phyloP scores from a whole-genome alignment of 2,113 vertebrate species.

The human (Homo sapiens) region GRCh38 chr12:101116001-101116500 shows the following conservation, averaged over 20 bases:
- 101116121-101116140: neutral
- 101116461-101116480: neutral
- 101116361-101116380: neutral
- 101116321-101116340: neutral
- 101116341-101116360: neutral
- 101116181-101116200: neutral
- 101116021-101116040: too few species aligned
- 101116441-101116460: neutral
- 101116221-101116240: neutral
- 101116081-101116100: neutral
- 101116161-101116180: neutral
- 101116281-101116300: neutral
- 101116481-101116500: neutral
- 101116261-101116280: neutral
- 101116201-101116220: neutral
- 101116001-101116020: neutral
- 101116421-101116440: neutral
- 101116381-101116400: neutral
- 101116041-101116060: neutral
- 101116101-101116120: neutral
- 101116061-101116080: neutral
- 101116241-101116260: neutral
- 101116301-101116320: neutral
- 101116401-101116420: neutral
- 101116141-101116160: neutral